Evolutionary conservation across 2,888 invertebrate genomes (phyloP).

Genomic region (Platycnemis pennipes): DNA sequence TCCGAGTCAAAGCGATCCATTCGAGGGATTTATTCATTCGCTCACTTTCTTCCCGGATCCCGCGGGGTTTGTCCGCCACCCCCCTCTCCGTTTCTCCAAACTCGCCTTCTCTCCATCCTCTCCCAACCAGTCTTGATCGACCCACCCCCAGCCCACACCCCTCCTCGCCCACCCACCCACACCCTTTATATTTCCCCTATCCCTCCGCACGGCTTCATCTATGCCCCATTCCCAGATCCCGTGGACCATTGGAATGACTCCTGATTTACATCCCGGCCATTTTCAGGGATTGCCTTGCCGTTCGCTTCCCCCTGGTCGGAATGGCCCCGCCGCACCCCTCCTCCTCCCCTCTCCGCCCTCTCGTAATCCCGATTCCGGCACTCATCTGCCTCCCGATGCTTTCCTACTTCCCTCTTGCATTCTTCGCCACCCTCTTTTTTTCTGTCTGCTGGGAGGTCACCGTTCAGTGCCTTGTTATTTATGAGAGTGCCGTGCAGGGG

Average conservation of each 20-base stretch:
- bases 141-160: not conserved
- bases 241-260: conserved; percentile 29
- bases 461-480: conserved; percentile 6
- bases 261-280: conserved; percentile 36
- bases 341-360: not conserved
- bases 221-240: conserved; percentile 35
- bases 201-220: not conserved
- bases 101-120: not conserved
- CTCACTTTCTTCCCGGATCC: not conserved
- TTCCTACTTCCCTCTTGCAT: not conserved
- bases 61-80: not conserved
- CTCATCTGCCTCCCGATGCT: not conserved
- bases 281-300: conserved; percentile 26
- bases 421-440: not conserved
- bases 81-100: not conserved
- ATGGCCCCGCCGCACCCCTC: not conserved
- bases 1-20: not conserved
- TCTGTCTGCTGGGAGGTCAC: not conserved
- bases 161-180: not conserved
- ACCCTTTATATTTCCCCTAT: not conserved
- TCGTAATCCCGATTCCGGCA: not conserved
- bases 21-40: not conserved
- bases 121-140: not conserved
- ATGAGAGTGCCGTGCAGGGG: not conserved
- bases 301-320: not conserved